Evolutionary conservation across 2,797 vertebrate species (phyloP), one percentile per base, ranked within the genome.

Genomic region (Champsocephalus esox): DNA sequence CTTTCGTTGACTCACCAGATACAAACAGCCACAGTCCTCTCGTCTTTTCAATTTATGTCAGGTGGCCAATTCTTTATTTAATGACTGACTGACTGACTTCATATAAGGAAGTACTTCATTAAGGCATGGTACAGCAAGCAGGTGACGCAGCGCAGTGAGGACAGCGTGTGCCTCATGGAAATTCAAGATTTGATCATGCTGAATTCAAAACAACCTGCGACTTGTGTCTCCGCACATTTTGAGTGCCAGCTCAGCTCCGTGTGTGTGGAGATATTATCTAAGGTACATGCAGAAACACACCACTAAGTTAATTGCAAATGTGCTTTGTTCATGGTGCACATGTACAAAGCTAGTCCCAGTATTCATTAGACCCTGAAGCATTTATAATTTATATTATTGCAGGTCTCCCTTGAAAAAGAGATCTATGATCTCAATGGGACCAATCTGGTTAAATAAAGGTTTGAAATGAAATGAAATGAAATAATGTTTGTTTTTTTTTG

Each of bases 71-170:
- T 87, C 77, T 87, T 85, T 72, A 70, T 88, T 87, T 87, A 88
- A 89, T 87, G 84, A 90, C 91, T 85, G 89, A 48, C 88, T 92
- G 94, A 83, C 88, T 92, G 94, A 83, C 76, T 83, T 90, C 77
- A 82, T 88, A 83, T 79, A 52, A 89, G 91, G 90, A 93, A 91
- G 86, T 81, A 84, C 92, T 92, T 93, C 88, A 91, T 94, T 93
- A 92, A 51, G 11, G 61, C 85, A 79, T 55, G 76, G 83, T 83
- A 79, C 83, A 91, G 72, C 87, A 46, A 88, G 79, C 88, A 85
- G 80, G 70, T 73, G 52, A 81, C 77, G 56, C 72, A 76, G 74
- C 2, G 65, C 63, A 51, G 65, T 32, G 34, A 68, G 52, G 59
- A 55, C 61, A 41, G 62, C 24, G 12, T 66, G 77, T 75, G 75